These are phyloP conservation scores for Oxyura jamaicensis DNA, from an alignment of 2,113 vertebrate species.

Conservation along the genomic window DNA sequence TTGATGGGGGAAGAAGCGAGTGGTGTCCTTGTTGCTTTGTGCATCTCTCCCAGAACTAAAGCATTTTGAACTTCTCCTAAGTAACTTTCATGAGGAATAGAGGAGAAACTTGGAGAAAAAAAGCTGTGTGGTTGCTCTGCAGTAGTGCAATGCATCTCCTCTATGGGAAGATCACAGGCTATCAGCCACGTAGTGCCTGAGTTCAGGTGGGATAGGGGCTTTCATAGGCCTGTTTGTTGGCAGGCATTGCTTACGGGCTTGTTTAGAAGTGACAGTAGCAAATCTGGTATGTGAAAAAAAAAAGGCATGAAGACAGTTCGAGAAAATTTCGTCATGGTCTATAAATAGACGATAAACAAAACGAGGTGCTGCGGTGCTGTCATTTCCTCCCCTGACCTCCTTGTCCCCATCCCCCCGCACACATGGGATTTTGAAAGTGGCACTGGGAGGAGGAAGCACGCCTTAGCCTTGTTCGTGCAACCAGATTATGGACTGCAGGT, in stretches of 20 bases:
- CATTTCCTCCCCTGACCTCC: neutral
- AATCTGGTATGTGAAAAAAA: conserved; percentile 14
- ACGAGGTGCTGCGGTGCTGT: neutral
- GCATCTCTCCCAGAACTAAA: neutral
- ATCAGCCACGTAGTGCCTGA: neutral
- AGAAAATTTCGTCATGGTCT: neutral
- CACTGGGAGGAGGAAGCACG: neutral
- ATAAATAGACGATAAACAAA: conserved; percentile 31
- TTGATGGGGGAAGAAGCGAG: neutral
- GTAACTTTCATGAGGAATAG: neutral
- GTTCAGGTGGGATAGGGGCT: neutral
- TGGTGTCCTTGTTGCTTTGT: neutral
- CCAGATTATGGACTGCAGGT: neutral
- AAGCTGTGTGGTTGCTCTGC: neutral
- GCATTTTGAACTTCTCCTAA: neutral
- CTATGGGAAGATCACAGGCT: neutral
- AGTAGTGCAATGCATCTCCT: neutral
- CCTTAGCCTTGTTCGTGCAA: no score
- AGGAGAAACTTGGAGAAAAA: neutral
- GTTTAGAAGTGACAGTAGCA: neutral
- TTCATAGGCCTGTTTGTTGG: conserved; percentile 25
- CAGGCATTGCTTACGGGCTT: neutral
- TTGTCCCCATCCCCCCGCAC: neutral
- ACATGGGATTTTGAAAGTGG: neutral
- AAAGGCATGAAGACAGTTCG: neutral